Conservation (phyloP, 2,797 vertebrate species). For the Acanthurus tractus region DNA sequence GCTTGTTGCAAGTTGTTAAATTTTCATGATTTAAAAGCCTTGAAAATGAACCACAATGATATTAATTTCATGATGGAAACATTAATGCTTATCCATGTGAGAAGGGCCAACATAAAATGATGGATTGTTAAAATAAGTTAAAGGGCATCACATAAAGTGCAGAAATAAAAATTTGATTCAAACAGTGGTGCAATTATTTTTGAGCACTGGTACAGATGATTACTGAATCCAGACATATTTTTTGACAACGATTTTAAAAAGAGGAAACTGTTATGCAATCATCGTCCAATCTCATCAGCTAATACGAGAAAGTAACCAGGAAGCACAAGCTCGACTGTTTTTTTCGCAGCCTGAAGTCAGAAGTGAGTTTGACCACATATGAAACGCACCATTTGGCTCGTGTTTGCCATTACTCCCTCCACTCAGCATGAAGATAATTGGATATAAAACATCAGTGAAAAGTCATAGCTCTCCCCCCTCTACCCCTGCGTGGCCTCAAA, state of each 20-base stretch:
- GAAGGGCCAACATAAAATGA: background rate
- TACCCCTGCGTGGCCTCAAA: slow-evolving; percentile 33
- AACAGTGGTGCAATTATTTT: background rate
- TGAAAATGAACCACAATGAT: background rate
- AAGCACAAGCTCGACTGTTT: slow-evolving; percentile 37
- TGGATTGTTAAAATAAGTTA: background rate
- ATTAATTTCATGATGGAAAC: background rate
- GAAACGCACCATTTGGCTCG: slow-evolving; percentile 68
- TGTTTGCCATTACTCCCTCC: slow-evolving; percentile 62
- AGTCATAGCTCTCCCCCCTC: slow-evolving; percentile 55
- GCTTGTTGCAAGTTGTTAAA: background rate
- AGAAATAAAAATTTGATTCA: background rate
- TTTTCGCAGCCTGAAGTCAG: slow-evolving; percentile 53
- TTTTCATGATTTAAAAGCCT: background rate
- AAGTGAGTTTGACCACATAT: slow-evolving; percentile 69
- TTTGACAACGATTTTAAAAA: background rate
- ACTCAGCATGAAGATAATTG: slow-evolving; percentile 75
- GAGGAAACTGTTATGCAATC: background rate
- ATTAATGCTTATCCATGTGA: background rate
- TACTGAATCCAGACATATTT: background rate
- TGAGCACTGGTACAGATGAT: background rate
- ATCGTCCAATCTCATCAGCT: background rate
- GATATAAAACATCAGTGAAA: slow-evolving; percentile 75
- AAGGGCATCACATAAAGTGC: background rate
- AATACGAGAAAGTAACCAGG: slow-evolving; percentile 35